phyloP scores from a whole-genome alignment of 2,797 vertebrate species.

The Melanogrammus aeglefinus region DNA sequence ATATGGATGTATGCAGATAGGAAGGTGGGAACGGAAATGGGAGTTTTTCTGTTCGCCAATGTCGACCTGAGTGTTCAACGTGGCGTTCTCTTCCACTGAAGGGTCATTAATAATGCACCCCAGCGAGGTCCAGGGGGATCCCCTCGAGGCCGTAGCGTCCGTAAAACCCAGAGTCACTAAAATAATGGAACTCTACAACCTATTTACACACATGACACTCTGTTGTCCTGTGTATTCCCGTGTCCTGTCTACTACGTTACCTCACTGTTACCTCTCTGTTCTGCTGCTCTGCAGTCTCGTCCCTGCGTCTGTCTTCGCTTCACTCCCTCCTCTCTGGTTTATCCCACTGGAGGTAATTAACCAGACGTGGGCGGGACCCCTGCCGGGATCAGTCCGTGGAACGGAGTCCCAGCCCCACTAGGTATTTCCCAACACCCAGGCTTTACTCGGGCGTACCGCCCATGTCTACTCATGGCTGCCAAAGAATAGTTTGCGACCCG shows the following conservation, averaged over 20 bases:
- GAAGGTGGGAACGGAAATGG: neutral
- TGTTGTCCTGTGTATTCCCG: neutral
- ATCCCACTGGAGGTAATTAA: too few relatives aligned
- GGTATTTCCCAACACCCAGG: too few relatives aligned
- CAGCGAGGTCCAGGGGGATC: neutral
- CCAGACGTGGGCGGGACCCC: too few relatives aligned
- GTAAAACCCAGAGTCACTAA: neutral
- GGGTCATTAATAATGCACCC: neutral
- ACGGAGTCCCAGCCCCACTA: too few relatives aligned
- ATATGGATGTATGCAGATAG: slow-evolving; percentile 1
- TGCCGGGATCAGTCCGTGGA: too few relatives aligned
- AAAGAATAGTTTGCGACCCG: too few relatives aligned
- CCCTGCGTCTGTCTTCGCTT: too few relatives aligned
- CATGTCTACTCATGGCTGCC: too few relatives aligned
- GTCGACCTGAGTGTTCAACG: neutral
- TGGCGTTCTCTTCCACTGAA: neutral
- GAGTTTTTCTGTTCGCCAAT: neutral
- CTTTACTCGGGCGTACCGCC: too few relatives aligned
- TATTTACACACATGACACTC: neutral
- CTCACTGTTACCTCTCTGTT: neutral
- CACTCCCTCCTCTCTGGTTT: neutral
- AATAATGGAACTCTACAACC: neutral
- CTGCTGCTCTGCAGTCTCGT: neutral
- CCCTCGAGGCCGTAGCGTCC: neutral
- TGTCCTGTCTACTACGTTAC: neutral